Conservation (phyloP, 2,888 invertebrate species). For the Nomada lathburiana region DNA sequence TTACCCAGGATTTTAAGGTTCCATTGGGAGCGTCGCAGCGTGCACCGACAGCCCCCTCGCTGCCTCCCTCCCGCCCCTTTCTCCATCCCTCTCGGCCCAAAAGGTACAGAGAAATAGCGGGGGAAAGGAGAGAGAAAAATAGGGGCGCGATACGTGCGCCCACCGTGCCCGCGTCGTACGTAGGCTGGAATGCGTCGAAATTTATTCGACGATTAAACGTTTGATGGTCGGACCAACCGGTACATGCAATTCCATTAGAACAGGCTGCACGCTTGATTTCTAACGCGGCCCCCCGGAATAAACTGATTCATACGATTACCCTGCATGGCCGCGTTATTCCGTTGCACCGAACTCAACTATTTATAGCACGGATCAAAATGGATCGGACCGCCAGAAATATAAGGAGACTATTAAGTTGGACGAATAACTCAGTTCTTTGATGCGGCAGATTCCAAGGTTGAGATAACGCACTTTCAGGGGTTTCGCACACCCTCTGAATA, state of each 20-base stretch:
- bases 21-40: constrained; percentile 37
- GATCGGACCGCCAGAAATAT: neutral
- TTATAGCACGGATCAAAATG: constrained; percentile 33
- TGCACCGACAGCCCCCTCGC: neutral
- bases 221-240: constrained; percentile 60
- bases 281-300: constrained; percentile 57
- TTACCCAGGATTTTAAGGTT: constrained; percentile 63
- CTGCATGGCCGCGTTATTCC: constrained; percentile 18
- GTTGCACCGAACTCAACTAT: constrained; percentile 35
- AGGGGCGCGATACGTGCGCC: constrained; percentile 17
- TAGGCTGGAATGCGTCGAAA: constrained; percentile 23
- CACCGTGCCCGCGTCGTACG: constrained; percentile 12
- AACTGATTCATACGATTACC: constrained; percentile 57
- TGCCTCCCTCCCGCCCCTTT: neutral
- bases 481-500: no score
- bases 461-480: neutral
- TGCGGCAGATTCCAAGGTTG: neutral
- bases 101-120: neutral
- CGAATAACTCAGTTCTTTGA: neutral
- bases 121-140: neutral
- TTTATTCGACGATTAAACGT: constrained; percentile 66
- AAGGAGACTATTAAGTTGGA: neutral
- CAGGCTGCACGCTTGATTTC: constrained; percentile 59
- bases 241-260: constrained; percentile 59
- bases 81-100: no score